phyloP scores from a whole-genome alignment of 2,113 vertebrate genomes.

The Myxocyprinus asiaticus region DNA sequence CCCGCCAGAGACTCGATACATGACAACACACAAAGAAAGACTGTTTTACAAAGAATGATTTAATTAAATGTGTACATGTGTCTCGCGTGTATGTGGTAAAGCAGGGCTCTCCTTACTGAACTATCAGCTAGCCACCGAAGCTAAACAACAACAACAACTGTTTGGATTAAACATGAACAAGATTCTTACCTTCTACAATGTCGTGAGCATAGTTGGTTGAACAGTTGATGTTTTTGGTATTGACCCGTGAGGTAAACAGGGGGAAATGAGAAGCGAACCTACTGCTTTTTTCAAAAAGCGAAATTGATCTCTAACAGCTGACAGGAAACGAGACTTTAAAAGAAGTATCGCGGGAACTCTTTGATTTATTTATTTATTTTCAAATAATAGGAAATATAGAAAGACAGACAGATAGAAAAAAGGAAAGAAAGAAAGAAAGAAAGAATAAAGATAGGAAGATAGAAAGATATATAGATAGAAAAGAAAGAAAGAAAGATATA shows the following conservation, averaged over 20 bases:
- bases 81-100: too few species aligned
- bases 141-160: constrained; percentile 5
- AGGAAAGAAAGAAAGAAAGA: too few species aligned
- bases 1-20: neutral
- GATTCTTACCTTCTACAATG: constrained; percentile 33
- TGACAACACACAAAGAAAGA: neutral
- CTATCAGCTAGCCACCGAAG: constrained; percentile 21
- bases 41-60: neutral
- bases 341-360: constrained; percentile 47
- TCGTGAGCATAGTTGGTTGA: constrained; percentile 3
- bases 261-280: neutral
- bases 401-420: too few species aligned
- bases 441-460: too few species aligned
- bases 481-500: too few species aligned
- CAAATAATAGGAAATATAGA: too few species aligned
- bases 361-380: too few species aligned
- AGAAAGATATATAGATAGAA: too few species aligned
- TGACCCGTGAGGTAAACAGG: constrained; percentile 67
- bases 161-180: neutral
- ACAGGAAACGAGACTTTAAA: constrained; percentile 42
- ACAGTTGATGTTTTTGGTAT: neutral
- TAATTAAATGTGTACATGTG: neutral
- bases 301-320: constrained; percentile 33
- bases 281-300: constrained; percentile 45
- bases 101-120: neutral